Evolutionary conservation across 2,113 vertebrate species (phyloP), one percentile per base, ranked within the genome.

Genomic region (Hippocampus guttulatus): DNA sequence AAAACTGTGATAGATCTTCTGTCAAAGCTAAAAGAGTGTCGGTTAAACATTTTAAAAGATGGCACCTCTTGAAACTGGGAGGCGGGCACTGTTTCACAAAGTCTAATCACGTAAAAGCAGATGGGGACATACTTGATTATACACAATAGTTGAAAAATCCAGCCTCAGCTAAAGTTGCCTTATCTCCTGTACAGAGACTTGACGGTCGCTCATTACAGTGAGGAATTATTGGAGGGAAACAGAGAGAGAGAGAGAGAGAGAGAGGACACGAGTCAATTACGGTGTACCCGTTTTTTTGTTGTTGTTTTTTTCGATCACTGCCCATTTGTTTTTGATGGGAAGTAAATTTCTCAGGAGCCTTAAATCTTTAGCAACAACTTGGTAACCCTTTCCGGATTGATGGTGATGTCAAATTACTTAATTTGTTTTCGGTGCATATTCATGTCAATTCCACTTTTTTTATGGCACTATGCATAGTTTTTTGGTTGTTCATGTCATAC

Each of bases 1-100:
- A 85, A 86, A 85, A 83, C 73, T 62, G 69, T 81, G 76, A 87
- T 87, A 71, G 84, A 89, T 88, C 81, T 85, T 84, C 73, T 77
- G 81, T 82, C 81, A 84, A 69, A 80, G 79, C 75, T 73, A 78
- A 81, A 74, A 70, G 83, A 75, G 74, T 79, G 68, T 84, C 80
- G 67, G 74, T 76, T 83, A 73, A 84, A 74, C 78, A 83, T 80
- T 79, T 64, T 72, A 83, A 84, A 72, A 81, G 69, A 83, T 78
- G 62, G 75, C 33, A 18, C 18, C 52, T 69, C 62, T 75, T 45
- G 78, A 66, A 71, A 74, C 67, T 51, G 41, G 25, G 33, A 68
- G 76, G 73, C 45, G 61, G 66, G 68, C 79, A 69, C 67, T 64
- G 58, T 72, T 75, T 79, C 64, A 73, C 58, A 55, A 69, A 49